Base-by-base conservation (phyloP, 2,113 vertebrate genomes). In the Hyaena hyaena region DNA sequence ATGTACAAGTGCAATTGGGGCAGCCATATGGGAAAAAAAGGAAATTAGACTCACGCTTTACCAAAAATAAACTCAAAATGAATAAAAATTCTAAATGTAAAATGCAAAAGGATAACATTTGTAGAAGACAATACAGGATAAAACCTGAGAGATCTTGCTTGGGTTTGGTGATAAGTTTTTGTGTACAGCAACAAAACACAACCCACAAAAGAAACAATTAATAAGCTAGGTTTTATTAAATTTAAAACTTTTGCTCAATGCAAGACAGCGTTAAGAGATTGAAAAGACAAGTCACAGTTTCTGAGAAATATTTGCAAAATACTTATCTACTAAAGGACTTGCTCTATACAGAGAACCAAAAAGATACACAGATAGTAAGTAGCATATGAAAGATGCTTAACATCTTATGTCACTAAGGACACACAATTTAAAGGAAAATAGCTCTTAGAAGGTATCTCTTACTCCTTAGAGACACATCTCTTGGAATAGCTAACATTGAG, bases 211-310 rank as follows among this genome's bases (percentile, higher is more conserved):
- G 23, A 84, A 63, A 71, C 79, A 85, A 74, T 66, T 58, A 0
- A 80, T 66, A 90, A 50, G 35, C 14, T 88, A 76, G 16, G 45
- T 19, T 89, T 96, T 74, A 86, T 93, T 79, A 45, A 90, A 89
- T 79, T 68, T 58, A 77, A 95, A 33, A 53, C 17, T 86, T 17
- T 86, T 55, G 12, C 14, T 89, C 50, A 73, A 24, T 45, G 9
- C 69, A 85, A 65, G 19, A 39, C 4, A 61, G 35, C 76, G 14
- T 73, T 48, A 79, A 58, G 39, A 87, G 7, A 69, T 50, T 87
- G 5, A 93, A 77, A 85, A 90, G 4, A 76, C 21, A 84, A 74
- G 14, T 1, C 65, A 83, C 26, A 77, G 7, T 35, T 92, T 88
- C 33, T 66, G 33, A 65, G 19, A 10, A 95, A 84, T 80, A 74